Base-by-base conservation (phyloP, 2,797 vertebrate genomes). In the Argyrosomus regius region DNA sequence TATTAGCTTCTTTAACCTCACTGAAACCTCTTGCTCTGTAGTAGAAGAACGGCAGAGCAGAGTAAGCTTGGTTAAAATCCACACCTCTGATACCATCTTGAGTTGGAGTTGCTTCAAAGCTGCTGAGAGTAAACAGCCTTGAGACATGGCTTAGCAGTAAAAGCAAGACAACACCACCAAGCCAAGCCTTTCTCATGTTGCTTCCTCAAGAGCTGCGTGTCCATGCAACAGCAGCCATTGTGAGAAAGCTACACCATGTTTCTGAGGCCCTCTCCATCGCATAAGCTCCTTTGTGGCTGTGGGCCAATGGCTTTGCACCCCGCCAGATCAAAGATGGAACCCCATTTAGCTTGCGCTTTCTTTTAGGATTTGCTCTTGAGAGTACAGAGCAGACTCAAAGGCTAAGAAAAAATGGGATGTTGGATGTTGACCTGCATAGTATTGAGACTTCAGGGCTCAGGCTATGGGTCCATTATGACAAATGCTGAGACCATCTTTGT, bases 271-370 rank as follows among this genome's bases (percentile, higher is more conserved):
- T 94, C 91, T 94, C 91, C 86, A 89, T 88, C 70, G 84, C 89
- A 86, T 93, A 93, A 94, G 92, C 92, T 93, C 92, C 88, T 93
- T 92, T 93, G 93, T 95, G 94, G 93, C 91, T 77, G 65, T 82
- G 86, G 89, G 93, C 94, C 94, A 95, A 92, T 93, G 92, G 90
- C 91, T 90, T 90, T 93, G 88, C 91, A 92, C 92, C 92, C 89
- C 77, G 67, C 79, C 88, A 94, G 91, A 94, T 96, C 93, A 95
- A 94, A 95, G 93, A 93, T 94, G 92, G 93, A 91, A 92, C 93
- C 93, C 91, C 86, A 91, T 93, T 94, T 92, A 93, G 90, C 92
- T 91, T 16, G 77, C 20, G 88, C 88, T 91, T 93, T 93, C 90
- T 94, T 93, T 93, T 87, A 81, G 90, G 92, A 91, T 93, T 94